phyloP scores from a whole-genome alignment of 2,113 vertebrate genomes.

The Caracal caracal region DNA sequence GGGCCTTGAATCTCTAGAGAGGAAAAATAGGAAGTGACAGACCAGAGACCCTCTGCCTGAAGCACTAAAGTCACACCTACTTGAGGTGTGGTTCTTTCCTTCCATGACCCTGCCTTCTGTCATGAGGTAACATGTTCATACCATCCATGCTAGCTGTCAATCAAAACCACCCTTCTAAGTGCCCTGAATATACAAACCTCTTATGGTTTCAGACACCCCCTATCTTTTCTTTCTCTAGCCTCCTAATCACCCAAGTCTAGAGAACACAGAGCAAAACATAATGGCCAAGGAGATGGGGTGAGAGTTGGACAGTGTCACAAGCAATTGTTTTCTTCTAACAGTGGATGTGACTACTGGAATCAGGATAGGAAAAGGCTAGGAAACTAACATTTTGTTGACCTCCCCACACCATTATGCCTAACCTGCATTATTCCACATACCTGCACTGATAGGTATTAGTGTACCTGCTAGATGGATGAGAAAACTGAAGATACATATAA shows the following conservation, averaged over 20 bases:
- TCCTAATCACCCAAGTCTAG: not conserved
- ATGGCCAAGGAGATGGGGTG: not conserved
- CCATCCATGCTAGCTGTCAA: not conserved
- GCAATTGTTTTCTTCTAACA: conserved; percentile 17
- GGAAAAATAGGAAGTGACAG: not conserved
- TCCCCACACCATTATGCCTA: not conserved
- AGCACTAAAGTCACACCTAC: not conserved
- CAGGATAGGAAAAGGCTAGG: not conserved
- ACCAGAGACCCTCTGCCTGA: not conserved
- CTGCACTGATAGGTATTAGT: not conserved
- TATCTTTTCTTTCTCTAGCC: not conserved
- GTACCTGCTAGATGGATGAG: not conserved
- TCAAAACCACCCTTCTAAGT: not conserved
- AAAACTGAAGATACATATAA: conserved; percentile 43
- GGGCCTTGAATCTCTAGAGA: not conserved
- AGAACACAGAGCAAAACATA: conserved; percentile 36
- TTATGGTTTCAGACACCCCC: not conserved
- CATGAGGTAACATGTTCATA: not conserved
- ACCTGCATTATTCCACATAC: not conserved
- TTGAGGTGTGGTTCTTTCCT: conserved; percentile 22
- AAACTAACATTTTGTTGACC: not conserved
- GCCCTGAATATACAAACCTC: not conserved
- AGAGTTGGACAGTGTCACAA: conserved; percentile 17
- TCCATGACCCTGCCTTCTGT: not conserved
- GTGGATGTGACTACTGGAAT: not conserved